phyloP scores from a whole-genome alignment of 2,888 invertebrate genomes.

The Thecocarcelia acutangulata region DNA sequence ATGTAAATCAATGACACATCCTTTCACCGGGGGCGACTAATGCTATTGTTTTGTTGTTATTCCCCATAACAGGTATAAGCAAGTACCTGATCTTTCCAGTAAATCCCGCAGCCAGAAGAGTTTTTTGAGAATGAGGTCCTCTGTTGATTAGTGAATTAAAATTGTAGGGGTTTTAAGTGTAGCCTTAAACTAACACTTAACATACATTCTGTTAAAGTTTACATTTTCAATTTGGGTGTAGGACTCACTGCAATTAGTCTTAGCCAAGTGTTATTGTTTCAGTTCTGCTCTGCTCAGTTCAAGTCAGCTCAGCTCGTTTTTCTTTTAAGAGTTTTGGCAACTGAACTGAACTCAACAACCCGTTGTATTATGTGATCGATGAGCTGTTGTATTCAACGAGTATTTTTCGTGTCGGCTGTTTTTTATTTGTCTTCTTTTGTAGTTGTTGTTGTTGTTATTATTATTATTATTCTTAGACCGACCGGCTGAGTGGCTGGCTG shows the following conservation, averaged over 20 bases:
- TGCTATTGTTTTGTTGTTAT: no score
- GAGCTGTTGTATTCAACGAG: constrained; percentile 70
- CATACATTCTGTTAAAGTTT: not conserved
- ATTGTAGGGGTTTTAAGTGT: no score
- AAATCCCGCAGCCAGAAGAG: no score
- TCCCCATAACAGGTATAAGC: no score
- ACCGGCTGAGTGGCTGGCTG: constrained; percentile 33
- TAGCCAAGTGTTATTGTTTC: constrained; percentile 37
- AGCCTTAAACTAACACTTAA: no score
- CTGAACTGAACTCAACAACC: constrained; percentile 48
- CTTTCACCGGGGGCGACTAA: no score
- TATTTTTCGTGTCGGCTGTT: constrained; percentile 63
- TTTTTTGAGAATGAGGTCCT: no score
- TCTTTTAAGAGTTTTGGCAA: constrained; percentile 55
- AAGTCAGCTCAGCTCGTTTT: constrained; percentile 41
- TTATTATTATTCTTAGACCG: constrained; percentile 57
- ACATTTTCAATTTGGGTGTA: constrained; percentile 3
- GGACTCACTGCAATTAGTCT: constrained; percentile 47
- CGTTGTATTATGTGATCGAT: constrained; percentile 72
- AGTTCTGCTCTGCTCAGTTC: constrained; percentile 18
- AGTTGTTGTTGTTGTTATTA: constrained; percentile 43
- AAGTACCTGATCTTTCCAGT: no score
- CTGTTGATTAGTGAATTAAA: no score
- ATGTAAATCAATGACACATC: no score
- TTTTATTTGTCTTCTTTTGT: constrained; percentile 57